Conservation (phyloP, 30 jellyfish, hydroid and myxozoan species). For the Aurelia coerulea region DNA sequence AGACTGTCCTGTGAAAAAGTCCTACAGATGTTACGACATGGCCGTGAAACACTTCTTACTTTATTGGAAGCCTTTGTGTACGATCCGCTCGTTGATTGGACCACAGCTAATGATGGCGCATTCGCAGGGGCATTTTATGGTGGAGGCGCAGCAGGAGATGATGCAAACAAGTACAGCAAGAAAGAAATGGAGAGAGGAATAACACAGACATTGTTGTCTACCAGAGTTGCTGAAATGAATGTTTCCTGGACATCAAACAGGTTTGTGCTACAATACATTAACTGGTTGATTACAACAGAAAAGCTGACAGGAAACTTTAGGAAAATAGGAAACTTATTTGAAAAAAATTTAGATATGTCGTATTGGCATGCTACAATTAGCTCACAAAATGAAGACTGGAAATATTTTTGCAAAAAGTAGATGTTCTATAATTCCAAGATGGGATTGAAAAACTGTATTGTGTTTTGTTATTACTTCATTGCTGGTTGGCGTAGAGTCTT, state of each 20-base stretch:
- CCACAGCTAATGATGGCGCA: constrained; percentile 99
- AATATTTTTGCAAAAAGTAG: too few species aligned
- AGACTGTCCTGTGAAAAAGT: constrained; percentile 92
- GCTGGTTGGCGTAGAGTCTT: too few species aligned
- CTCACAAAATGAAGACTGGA: too few species aligned
- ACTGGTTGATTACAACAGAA: too few species aligned
- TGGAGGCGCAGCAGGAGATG: constrained; percentile 96
- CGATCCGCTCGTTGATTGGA: constrained; percentile 99
- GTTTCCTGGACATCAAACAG: constrained; percentile 94
- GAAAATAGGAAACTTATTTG: too few species aligned
- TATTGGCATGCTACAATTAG: too few species aligned
- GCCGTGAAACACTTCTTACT: constrained; percentile 97
- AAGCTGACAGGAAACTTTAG: too few species aligned
- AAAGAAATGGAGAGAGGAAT: constrained; percentile 97
- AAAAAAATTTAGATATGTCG: too few species aligned
- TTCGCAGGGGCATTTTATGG: constrained; percentile 99
- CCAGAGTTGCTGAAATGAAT: constrained; percentile 96
- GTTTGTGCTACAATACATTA: constrained; percentile 4
- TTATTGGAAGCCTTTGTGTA: constrained; percentile 97
- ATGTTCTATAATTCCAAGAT: too few species aligned
- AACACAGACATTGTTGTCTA: constrained; percentile 90
- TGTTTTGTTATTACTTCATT: too few species aligned
- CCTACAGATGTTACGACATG: constrained; percentile 88
- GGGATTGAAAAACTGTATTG: too few species aligned
- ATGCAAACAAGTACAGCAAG: constrained; percentile 78